Evolutionary conservation across 2,797 vertebrate species (phyloP).

Genomic region (Vultur gryphus): DNA sequence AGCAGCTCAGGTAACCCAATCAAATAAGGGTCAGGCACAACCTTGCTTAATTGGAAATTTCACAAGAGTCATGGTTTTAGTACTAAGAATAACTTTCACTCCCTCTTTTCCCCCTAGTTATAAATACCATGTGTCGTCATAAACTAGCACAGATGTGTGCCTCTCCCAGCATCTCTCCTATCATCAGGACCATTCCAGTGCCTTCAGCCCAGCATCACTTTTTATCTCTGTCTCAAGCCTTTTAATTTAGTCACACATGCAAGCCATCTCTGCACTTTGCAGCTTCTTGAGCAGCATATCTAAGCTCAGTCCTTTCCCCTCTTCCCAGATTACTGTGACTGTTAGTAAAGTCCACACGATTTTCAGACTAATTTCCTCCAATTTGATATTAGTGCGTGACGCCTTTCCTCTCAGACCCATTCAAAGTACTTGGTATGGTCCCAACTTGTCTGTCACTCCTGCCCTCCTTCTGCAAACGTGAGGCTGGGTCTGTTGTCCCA

Average conservation of each 20-base stretch:
- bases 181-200: neutral
- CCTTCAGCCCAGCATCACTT: neutral
- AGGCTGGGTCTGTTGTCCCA: neutral
- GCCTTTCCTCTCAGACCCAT: neutral
- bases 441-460: neutral
- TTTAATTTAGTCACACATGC: neutral
- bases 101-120: neutral
- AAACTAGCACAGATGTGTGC: neutral
- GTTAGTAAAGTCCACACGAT: neutral
- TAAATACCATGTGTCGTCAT: neutral
- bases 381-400: rapidly evolving
- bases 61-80: neutral
- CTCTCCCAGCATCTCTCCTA: neutral
- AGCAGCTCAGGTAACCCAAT: neutral
- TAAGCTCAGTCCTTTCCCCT: neutral
- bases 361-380: neutral
- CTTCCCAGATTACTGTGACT: neutral
- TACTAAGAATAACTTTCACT: neutral
- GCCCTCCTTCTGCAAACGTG: neutral
- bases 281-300: neutral
- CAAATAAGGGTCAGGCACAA: neutral
- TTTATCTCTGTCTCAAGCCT: neutral
- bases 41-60: neutral
- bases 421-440: neutral
- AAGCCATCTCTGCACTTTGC: neutral